A percentile compares a stretch with the other conserved stretches of the same genome.
phyloP scores from a whole-genome alignment of 1,140 invertebrate species.

The Sarcophaga peregrina region DNA sequence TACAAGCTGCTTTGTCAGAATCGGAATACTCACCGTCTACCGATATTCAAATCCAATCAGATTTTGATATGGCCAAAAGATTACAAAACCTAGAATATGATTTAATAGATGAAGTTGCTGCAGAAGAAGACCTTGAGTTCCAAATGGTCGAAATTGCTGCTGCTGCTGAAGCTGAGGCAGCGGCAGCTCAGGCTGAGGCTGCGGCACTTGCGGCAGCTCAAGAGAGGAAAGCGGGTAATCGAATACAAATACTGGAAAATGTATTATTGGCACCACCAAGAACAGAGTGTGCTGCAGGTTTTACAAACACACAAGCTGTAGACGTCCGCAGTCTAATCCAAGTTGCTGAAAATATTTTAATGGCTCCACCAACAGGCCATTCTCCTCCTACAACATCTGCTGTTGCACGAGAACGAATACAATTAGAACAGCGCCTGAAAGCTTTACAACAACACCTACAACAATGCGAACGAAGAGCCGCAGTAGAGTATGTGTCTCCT shows the following conservation, averaged over 20 bases:
- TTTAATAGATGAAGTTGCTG: neutral
- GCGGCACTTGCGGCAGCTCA: neutral
- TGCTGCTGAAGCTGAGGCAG: neutral
- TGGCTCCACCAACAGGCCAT: neutral
- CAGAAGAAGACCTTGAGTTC: neutral
- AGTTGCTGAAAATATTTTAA: neutral
- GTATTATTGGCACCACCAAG: neutral
- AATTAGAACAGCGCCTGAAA: too few species aligned
- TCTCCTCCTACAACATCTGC: neutral
- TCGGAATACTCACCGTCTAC: neutral
- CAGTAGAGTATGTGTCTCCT: neutral
- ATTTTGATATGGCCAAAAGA: neutral
- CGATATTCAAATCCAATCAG: neutral
- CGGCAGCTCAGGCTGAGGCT: neutral
- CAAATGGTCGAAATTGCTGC: neutral
- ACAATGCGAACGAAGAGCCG: neutral
- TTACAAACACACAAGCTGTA: too few species aligned
- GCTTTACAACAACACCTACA: too few species aligned
- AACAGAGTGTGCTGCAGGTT: neutral
- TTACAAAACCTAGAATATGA: neutral
- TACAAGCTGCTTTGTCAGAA: neutral
- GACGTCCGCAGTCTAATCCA: neutral
- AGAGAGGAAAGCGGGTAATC: neutral
- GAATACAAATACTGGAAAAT: neutral
- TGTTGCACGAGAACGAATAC: too few species aligned